Conservation (phyloP, 2,113 vertebrate genomes). For the Syrrhaptes paradoxus region DNA sequence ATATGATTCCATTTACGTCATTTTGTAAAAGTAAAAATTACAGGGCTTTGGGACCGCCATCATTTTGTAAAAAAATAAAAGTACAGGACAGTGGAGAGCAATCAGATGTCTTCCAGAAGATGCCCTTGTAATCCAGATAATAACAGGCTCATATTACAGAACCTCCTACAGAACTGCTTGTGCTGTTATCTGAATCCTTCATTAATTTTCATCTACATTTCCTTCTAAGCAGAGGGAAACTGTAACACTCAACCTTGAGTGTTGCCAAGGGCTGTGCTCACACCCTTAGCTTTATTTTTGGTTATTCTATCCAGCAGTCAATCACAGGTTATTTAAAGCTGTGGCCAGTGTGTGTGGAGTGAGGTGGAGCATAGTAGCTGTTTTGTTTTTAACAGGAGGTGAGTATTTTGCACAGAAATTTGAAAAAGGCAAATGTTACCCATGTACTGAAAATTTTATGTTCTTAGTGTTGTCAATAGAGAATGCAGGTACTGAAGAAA, state of each 20-base stretch:
- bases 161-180: neutral
- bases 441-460: neutral
- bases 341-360: fast-evolving
- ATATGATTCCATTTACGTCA: neutral
- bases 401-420: neutral
- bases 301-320: neutral
- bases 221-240: neutral
- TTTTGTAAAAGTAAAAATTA: neutral
- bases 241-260: neutral
- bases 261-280: neutral
- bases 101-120: neutral
- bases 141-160: neutral
- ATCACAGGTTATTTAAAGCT: neutral
- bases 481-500: neutral
- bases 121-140: neutral
- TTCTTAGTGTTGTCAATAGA: neutral
- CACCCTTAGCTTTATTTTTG: neutral
- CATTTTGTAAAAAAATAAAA: neutral
- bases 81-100: neutral
- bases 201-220: neutral
- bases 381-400: neutral
- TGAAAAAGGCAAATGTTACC: neutral
- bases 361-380: neutral
- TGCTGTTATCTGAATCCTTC: neutral
- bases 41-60: neutral